These are phyloP conservation scores for Drosophila histrio DNA, from an alignment of 2,888 invertebrate genomes.

Conservation along the genomic window DNA sequence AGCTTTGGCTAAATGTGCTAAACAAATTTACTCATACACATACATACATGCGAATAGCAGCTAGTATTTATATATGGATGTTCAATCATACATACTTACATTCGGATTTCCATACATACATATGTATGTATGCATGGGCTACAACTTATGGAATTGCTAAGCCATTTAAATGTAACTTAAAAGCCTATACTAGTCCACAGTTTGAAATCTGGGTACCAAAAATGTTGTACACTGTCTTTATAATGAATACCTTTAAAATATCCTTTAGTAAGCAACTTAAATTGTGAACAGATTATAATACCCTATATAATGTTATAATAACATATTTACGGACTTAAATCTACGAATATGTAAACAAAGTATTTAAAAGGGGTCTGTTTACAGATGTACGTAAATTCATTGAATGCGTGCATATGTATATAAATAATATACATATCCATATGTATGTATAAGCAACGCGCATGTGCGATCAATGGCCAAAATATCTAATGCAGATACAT, in stretches of 20 bases:
- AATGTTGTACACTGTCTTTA: too few relatives aligned
- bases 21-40: neutral
- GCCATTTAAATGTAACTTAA: neutral
- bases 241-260: too few relatives aligned
- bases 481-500: neutral
- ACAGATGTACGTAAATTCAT: too few relatives aligned
- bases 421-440: neutral
- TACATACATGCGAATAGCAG: neutral
- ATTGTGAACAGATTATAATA: too few relatives aligned
- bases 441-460: neutral
- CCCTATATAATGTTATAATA: too few relatives aligned
- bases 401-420: too few relatives aligned
- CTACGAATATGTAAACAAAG: too few relatives aligned
- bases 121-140: neutral
- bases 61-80: neutral
- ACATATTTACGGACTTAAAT: too few relatives aligned
- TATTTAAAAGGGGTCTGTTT: too few relatives aligned
- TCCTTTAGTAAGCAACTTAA: too few relatives aligned
- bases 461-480: constrained; percentile 14
- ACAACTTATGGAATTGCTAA: neutral
- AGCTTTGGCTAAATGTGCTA: constrained; percentile 10
- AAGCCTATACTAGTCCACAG: too few relatives aligned
- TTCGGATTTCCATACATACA: neutral
- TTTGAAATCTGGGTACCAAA: too few relatives aligned
- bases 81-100: neutral